phyloP scores from a whole-genome alignment of 1,140 invertebrate species.

The Danaus plexippus region DNA sequence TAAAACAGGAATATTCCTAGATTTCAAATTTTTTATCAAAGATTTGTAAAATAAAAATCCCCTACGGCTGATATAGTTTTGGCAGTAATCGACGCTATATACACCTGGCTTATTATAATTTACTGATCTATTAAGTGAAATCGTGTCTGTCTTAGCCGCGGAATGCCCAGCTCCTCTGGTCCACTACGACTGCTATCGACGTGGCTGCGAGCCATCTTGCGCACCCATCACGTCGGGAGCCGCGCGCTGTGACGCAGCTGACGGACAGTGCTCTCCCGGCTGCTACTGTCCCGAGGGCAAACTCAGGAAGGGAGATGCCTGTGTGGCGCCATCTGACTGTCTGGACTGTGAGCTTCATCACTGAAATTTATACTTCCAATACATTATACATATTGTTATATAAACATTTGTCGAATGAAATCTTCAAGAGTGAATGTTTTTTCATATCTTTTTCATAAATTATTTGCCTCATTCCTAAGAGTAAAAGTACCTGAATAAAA shows the following conservation, averaged over 20 bases:
- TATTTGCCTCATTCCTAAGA: no score
- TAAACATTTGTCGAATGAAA: not conserved
- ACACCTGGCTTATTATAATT: no score
- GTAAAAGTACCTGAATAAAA: no score
- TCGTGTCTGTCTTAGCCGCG: constrained; percentile 65
- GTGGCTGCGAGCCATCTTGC: constrained; percentile 81
- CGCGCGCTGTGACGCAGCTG: constrained; percentile 74
- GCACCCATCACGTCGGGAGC: constrained; percentile 55
- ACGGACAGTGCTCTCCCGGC: constrained; percentile 82
- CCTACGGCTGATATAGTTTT: no score
- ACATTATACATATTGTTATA: not conserved
- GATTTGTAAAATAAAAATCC: no score
- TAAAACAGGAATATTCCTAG: no score
- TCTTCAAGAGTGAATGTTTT: no score
- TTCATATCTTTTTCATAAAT: no score
- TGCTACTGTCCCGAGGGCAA: constrained; percentile 88
- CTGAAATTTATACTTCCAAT: not conserved
- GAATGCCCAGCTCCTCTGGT: constrained; percentile 80
- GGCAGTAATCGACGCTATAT: no score
- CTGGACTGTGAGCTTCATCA: constrained; percentile 76
- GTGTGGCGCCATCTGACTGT: constrained; percentile 80
- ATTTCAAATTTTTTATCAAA: no score
- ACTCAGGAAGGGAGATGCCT: constrained; percentile 78
- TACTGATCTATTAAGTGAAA: not conserved
- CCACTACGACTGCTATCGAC: constrained; percentile 84